These are phyloP conservation scores for Misgurnus anguillicaudatus DNA, from an alignment of 2,113 vertebrate species.

Conservation along the genomic window DNA sequence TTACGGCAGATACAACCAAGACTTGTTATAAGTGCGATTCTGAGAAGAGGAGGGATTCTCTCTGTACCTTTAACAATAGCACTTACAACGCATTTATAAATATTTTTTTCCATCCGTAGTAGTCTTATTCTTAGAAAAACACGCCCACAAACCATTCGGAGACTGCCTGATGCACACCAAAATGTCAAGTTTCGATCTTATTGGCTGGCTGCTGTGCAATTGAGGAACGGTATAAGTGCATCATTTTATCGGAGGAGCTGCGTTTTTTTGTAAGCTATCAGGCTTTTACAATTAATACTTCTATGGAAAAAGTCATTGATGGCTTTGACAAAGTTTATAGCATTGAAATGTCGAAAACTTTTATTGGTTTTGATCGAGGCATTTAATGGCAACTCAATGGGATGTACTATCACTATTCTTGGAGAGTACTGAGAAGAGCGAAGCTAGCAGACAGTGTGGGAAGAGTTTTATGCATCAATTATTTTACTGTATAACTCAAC, in stretches of 20 bases:
- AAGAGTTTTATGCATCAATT: too few relatives aligned
- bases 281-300: too few relatives aligned
- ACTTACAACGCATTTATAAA: not conserved
- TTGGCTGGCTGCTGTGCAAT: too few relatives aligned
- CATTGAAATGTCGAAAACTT: not conserved
- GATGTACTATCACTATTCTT: not conserved
- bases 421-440: too few relatives aligned
- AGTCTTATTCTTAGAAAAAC: not conserved
- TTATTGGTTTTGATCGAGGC: not conserved
- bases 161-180: not conserved
- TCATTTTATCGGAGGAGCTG: too few relatives aligned
- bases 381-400: not conserved
- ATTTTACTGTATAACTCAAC: too few relatives aligned
- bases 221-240: too few relatives aligned
- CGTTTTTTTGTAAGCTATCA: too few relatives aligned
- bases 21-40: not conserved
- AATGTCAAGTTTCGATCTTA: not conserved
- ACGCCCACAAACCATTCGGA: not conserved
- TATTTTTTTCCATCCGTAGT: not conserved
- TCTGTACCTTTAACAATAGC: conserved; percentile 4
- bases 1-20: conserved; percentile 4
- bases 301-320: not conserved
- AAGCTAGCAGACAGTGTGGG: too few relatives aligned
- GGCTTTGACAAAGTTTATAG: not conserved
- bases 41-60: not conserved